Conservation (phyloP, 2,888 invertebrate genomes). For the Drosophila ezoana region DNA sequence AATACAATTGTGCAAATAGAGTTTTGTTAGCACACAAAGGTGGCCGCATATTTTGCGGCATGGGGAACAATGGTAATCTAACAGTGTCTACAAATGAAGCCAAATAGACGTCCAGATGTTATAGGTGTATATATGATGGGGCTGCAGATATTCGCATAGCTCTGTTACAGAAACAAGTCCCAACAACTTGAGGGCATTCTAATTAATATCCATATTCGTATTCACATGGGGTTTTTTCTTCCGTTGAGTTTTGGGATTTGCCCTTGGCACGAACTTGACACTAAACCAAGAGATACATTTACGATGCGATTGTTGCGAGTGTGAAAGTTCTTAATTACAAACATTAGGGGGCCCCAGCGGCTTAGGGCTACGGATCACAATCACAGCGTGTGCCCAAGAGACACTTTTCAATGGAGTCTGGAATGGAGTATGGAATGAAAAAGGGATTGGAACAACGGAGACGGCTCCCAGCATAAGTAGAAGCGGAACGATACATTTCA, state of each 20-base stretch:
- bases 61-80: slow-evolving; percentile 28
- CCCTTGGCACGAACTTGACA: slow-evolving; percentile 77
- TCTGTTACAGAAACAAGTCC: background rate
- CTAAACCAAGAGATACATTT: slow-evolving; percentile 75
- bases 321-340: slow-evolving; percentile 85
- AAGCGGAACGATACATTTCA: slow-evolving; percentile 75
- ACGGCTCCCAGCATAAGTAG: slow-evolving; percentile 45
- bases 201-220: slow-evolving; percentile 60
- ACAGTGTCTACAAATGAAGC: slow-evolving; percentile 24
- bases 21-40: slow-evolving; percentile 33
- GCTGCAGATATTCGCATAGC: slow-evolving; percentile 31
- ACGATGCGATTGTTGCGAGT: slow-evolving; percentile 84
- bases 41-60: slow-evolving; percentile 38
- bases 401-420: slow-evolving; percentile 73
- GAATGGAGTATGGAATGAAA: slow-evolving; percentile 25
- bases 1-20: slow-evolving; percentile 70
- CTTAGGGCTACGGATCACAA: slow-evolving; percentile 73
- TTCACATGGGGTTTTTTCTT: slow-evolving; percentile 15
- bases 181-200: slow-evolving; percentile 45
- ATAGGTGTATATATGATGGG: slow-evolving; percentile 1
- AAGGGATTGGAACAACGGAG: slow-evolving; percentile 38
- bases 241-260: slow-evolving; percentile 34
- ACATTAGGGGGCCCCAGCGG: slow-evolving; percentile 81
- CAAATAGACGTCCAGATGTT: slow-evolving; percentile 45
- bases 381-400: slow-evolving; percentile 77